Conservation (phyloP, 2,797 vertebrate genomes). For the Pogonophryne albipinna region DNA sequence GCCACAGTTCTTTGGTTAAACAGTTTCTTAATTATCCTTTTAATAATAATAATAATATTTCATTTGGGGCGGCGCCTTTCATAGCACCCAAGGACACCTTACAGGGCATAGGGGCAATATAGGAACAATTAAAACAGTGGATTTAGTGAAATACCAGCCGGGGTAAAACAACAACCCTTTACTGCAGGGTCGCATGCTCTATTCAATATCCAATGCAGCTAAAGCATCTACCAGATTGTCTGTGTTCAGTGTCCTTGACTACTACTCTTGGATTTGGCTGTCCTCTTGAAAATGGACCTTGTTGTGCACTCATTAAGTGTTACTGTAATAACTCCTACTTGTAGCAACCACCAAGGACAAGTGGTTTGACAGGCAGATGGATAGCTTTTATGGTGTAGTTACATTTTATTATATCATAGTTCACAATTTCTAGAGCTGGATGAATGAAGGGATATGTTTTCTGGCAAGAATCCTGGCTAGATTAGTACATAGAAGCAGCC, state of each 20-base stretch:
- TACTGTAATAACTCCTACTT: slow-evolving; percentile 25
- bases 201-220: neutral
- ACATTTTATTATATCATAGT: slow-evolving; percentile 39
- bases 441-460: neutral
- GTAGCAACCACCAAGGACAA: slow-evolving; percentile 36
- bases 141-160: no score
- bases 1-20: neutral
- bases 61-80: no score
- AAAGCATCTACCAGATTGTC: neutral
- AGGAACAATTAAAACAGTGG: no score
- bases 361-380: slow-evolving; percentile 43
- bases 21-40: slow-evolving; percentile 7
- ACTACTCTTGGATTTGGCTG: neutral
- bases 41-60: no score
- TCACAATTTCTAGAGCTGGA: slow-evolving; percentile 31
- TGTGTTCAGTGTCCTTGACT: slow-evolving; percentile 1
- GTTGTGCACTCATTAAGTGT: slow-evolving; percentile 24
- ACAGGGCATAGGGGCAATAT: no score
- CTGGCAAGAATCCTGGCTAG: slow-evolving; percentile 12
- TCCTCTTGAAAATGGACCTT: neutral
- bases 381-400: slow-evolving; percentile 34
- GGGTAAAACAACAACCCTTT: no score
- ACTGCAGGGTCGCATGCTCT: neutral
- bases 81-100: no score
- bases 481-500: neutral